Conservation (phyloP, 2,888 invertebrate species). For the Thysanoteuthis rhombus region DNA sequence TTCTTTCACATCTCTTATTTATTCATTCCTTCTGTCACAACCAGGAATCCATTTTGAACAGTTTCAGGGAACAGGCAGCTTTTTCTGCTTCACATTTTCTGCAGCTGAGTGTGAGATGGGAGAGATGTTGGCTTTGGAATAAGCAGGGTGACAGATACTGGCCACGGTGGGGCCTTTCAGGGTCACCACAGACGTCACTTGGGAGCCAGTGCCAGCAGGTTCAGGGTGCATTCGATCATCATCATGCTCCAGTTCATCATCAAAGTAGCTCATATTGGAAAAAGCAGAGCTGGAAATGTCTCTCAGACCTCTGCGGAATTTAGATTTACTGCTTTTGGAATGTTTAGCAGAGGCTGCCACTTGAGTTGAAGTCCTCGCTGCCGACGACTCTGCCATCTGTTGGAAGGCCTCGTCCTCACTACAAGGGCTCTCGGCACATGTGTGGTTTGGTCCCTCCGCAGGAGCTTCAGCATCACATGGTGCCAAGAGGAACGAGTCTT, state of each 20-base stretch:
- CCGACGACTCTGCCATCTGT: constrained; percentile 24
- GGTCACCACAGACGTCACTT: constrained; percentile 21
- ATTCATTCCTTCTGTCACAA: background rate
- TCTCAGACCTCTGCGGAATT: constrained; percentile 31
- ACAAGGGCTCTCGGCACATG: constrained; percentile 27
- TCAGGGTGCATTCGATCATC: constrained; percentile 36
- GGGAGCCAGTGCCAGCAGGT: background rate
- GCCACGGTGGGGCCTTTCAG: background rate
- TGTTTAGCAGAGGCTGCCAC: constrained; percentile 39
- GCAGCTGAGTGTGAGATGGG: background rate
- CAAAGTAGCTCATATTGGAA: constrained; percentile 63
- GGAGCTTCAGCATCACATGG: background rate
- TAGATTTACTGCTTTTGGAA: constrained; percentile 42
- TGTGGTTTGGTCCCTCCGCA: constrained; percentile 18
- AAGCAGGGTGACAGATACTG: constrained; percentile 1
- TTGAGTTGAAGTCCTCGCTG: constrained; percentile 32
- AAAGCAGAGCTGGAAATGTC: constrained; percentile 56
- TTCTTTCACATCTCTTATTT: background rate
- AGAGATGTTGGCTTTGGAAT: background rate
- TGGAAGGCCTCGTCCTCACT: constrained; percentile 35
- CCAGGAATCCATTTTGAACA: background rate
- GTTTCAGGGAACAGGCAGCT: constrained; percentile 15
- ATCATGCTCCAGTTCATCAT: constrained; percentile 49
- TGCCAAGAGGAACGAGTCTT: constrained; percentile 24
- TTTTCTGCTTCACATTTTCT: constrained; percentile 13